Evolutionary conservation across 2,888 invertebrate species (phyloP), one percentile per base, ranked within the genome.

Genomic region (Sialis fuliginosa): DNA sequence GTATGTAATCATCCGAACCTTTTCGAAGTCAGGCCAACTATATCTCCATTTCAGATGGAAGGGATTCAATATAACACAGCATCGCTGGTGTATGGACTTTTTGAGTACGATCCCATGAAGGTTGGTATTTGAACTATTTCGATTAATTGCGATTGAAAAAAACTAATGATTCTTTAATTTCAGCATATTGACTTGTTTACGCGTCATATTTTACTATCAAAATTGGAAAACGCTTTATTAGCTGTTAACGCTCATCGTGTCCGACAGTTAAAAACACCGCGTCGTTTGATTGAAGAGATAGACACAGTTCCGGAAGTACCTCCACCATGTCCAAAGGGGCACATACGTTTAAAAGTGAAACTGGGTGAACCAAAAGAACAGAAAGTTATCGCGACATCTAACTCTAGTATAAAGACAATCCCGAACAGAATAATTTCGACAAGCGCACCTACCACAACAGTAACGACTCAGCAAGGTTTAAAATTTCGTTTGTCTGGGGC

Each of bases 1-100:
- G 92, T 93, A 54, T 96, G 96, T 71, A 96, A 96, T 70, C 96
- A 96, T 71, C 96, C 96, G 10, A 93, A 96, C 71, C 75, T 96
- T 60, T 96, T 96, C 69, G 98, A 99, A 73, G 85, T 91, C 52
- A 77, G 98, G 48, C 93, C 96, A 44, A 93, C 91, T 40, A 72
- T 84, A 46, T 93, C 97, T 43, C 95, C 98, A 50, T 90, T 96
- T 69, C 86, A 84, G 66, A 82, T 87, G 77, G 77, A 82, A 52
- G 79, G 81, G 33, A 75, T 95, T 52, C 69, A 72, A 41, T 74
- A 74, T 59, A 68, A 69, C 52, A 79, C 81, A 48, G 83, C 89
- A 12, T 83, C 86, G 50, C 64, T 84, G 32, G 78, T 78, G 43
- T 79, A 77, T 63, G 73, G 74, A 51, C 73, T 77, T 42, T 64